phyloP scores from a whole-genome alignment of 1,140 invertebrate genomes.

The Leptoteleia sp. region DNA sequence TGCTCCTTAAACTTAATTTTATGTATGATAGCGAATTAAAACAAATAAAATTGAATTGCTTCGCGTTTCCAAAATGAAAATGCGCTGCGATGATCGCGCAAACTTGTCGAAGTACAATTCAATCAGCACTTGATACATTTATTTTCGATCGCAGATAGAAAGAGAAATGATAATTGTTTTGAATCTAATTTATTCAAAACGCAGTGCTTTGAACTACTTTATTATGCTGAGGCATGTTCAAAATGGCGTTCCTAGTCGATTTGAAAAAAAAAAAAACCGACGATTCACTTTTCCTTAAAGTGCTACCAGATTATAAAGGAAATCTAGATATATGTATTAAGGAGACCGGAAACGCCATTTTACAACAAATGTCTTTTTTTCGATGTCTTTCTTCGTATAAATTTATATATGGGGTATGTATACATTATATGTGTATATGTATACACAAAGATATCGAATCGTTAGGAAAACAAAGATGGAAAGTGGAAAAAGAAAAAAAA shows the following conservation, averaged over 20 bases:
- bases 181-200: slow-evolving; percentile 2
- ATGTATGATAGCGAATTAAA: too few relatives aligned
- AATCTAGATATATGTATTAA: too few relatives aligned
- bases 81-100: slow-evolving; percentile 33
- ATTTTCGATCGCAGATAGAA: slow-evolving; percentile 58
- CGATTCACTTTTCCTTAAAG: too few relatives aligned
- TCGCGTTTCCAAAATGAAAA: slow-evolving; percentile 37
- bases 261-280: too few relatives aligned
- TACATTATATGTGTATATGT: slow-evolving; percentile 74
- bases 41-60: too few relatives aligned
- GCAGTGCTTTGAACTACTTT: slow-evolving; percentile 25
- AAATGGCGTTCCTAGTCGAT: slow-evolving; percentile 12
- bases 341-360: slow-evolving; percentile 5
- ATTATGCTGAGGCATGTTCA: slow-evolving; percentile 8
- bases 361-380: slow-evolving; percentile 14
- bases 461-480: slow-evolving; percentile 30
- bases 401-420: slow-evolving; percentile 53
- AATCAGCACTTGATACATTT: slow-evolving; percentile 70
- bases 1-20: too few relatives aligned
- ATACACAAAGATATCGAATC: slow-evolving; percentile 74
- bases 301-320: too few relatives aligned
- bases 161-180: not conserved
- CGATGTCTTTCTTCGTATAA: slow-evolving; percentile 52
- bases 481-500: slow-evolving; percentile 31
- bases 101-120: slow-evolving; percentile 61